Base-by-base conservation (phyloP, 2,888 invertebrate genomes). In the Lissonota sp. region DNA sequence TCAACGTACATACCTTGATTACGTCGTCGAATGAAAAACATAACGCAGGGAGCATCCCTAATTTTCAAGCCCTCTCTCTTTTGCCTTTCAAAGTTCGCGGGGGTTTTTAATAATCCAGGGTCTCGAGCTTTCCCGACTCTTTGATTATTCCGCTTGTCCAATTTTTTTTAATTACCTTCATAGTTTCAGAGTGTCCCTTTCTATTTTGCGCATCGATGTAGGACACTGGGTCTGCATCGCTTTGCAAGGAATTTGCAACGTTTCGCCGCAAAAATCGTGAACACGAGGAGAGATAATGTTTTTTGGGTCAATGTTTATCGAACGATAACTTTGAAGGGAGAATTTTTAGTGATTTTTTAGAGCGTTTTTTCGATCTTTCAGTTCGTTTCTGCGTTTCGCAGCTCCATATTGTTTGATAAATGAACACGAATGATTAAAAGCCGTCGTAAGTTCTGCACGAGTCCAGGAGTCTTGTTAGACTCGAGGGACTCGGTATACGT, bases 351-450 rank as follows among this genome's bases (percentile, higher is more conserved):
- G 26, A 26, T 26, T 26, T 26, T 26, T 26, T 1, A 26, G 26
- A 26, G 26, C 26, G 26, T 26, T 26, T 26, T 26, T 26, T 3
- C 26, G 26, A 26, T 26, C 26, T 26, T 3, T 26, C 26, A 26
- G 26, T 26, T 26, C 26, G 26, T 26, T 26, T 26, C 26, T 26
- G 26, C 26, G 26, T 26, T 26, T 26, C 26, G 26, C 3, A 26
- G 26, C 26, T 26, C 26, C 26, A 26, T 1, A 26, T 26, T 26
- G 3, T 26, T 26, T 26, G 79, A 79, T 85, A 85, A 88, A 83
- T 83, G 84, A 3, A 88, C 86, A 87, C 84, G 85, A 84, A 86
- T 77, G 86, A 81, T 69, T 12, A 62, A 84, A 78, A 79, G 53
- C 60, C 84, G 74, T 6, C 3, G 14, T 42, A 16, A 51, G 64